Percentiles rank a stretch among this genome's conserved stretches.
Conservation (phyloP, 2,797 vertebrate genomes). For the Gallirallus australis region DNA sequence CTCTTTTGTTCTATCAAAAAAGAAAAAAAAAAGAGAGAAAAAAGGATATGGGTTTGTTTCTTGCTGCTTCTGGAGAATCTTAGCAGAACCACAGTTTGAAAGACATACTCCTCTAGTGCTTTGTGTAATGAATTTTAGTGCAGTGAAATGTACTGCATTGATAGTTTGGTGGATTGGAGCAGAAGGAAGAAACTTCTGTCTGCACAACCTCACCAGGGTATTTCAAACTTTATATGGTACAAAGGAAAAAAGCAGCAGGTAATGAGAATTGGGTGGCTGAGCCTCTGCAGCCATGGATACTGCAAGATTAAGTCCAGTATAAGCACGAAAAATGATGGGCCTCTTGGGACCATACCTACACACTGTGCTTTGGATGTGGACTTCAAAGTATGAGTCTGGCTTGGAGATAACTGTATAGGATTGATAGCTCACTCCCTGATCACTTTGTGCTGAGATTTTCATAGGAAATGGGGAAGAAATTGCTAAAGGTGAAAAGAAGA, state of each 20-base stretch:
- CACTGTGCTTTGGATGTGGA: background rate
- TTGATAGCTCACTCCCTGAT: background rate
- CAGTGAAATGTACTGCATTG: background rate
- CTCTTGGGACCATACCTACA: background rate
- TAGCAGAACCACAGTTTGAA: background rate
- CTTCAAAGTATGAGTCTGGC: background rate
- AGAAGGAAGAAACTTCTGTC: background rate
- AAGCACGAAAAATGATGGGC: background rate
- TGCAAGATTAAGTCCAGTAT: background rate
- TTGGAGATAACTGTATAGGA: background rate
- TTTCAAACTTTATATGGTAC: background rate
- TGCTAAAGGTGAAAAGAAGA: background rate
- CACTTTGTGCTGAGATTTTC: background rate
- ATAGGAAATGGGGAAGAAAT: background rate
- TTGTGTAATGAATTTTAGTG: background rate
- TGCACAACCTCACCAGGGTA: background rate
- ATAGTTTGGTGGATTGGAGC: background rate
- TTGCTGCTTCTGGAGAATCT: background rate
- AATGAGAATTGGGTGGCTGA: background rate
- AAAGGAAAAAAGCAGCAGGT: background rate
- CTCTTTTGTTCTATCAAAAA: background rate
- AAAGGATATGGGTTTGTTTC: background rate
- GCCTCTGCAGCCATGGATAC: background rate
- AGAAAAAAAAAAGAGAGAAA: background rate
- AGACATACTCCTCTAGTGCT: background rate